Evolutionary conservation across 1,140 invertebrate genomes (phyloP).

Genomic region (Leptestheria dahalacensis): DNA sequence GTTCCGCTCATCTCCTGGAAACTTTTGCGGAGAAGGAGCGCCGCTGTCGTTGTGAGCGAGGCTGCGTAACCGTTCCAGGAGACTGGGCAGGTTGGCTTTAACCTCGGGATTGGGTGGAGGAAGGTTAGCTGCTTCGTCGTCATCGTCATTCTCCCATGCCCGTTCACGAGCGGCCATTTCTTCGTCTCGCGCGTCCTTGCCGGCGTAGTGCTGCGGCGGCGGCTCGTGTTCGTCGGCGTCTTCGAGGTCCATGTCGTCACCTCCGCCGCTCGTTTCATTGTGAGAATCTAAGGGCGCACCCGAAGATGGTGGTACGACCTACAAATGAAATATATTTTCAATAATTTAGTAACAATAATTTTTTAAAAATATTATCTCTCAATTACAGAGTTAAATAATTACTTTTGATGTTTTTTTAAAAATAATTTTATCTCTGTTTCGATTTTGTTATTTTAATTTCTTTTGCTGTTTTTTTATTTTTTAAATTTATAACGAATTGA

Average conservation of each 20-base stretch:
- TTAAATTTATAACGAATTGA: too few species aligned
- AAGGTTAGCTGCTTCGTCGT: neutral
- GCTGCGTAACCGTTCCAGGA: slow-evolving; percentile 31
- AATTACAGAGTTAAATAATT: too few species aligned
- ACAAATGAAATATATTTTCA: too few species aligned
- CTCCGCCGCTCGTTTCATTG: neutral
- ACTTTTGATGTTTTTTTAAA: too few species aligned
- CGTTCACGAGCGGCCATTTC: neutral
- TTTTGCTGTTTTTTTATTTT: too few species aligned
- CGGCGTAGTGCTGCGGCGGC: neutral
- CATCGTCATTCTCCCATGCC: neutral
- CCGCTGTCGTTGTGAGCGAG: slow-evolving; percentile 30
- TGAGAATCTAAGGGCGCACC: neutral
- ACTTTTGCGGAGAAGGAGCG: slow-evolving; percentile 30
- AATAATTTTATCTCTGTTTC: too few species aligned
- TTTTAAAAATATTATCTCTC: too few species aligned
- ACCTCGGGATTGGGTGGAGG: neutral
- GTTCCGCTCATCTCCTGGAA: slow-evolving; percentile 11
- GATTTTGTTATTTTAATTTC: too few species aligned
- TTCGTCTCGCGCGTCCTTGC: slow-evolving; percentile 4
- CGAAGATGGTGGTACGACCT: neutral
- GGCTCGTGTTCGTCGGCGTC: slow-evolving; percentile 9
- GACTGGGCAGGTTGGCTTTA: slow-evolving; percentile 19
- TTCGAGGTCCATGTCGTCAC: slow-evolving; percentile 14
- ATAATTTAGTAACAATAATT: too few species aligned